Evolutionary conservation across 2,113 vertebrate species (phyloP), one percentile per base, ranked within the genome.

Genomic region (Sinosuthora webbiana): DNA sequence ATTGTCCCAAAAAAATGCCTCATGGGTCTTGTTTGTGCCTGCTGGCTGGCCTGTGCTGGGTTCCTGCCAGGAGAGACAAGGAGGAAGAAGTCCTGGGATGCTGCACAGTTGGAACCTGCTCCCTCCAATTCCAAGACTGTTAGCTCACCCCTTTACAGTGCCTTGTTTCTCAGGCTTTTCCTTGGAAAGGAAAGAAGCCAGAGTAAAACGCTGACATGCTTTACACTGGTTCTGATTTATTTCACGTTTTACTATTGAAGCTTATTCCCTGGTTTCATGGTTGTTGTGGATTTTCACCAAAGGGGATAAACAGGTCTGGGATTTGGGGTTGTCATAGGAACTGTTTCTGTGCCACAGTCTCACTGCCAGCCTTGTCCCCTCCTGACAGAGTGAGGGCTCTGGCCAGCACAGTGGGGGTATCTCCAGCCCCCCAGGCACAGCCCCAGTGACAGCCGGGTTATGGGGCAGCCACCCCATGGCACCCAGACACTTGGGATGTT

Each of bases 301-400:
- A 83, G 87, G 76, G 76, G 90, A 87, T 93, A 93, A 95, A 63
- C 83, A 82, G 92, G 94, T 69, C 93, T 89, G 95, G 90, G 96
- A 81, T 92, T 87, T 89, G 87, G 89, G 89, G 97, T 97, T 97
- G 97, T 97, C 97, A 97, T 97, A 95, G 97, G 92, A 97, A 97
- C 96, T 27, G 90, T 42, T 90, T 90, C 6, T 45, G 79, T 76
- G 87, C 77, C 24, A 25, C 82, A 81, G 84, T 81, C 87, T 87
- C 49, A 1, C 44, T 44, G 68, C 37, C 83, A 55, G 73, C 67
- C 33, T 68, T 0, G 0, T 78, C 77, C 74, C 47, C 76, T 41
- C 27, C 71, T 1, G 6, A 35, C 1, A 27, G 1, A 53, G 56
- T 3, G 65, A 69, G 71, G 65, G 56, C 41, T 85, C 55, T 76